phyloP scores from a whole-genome alignment of 1,140 invertebrate species.

The Sarcophaga bullata region DNA sequence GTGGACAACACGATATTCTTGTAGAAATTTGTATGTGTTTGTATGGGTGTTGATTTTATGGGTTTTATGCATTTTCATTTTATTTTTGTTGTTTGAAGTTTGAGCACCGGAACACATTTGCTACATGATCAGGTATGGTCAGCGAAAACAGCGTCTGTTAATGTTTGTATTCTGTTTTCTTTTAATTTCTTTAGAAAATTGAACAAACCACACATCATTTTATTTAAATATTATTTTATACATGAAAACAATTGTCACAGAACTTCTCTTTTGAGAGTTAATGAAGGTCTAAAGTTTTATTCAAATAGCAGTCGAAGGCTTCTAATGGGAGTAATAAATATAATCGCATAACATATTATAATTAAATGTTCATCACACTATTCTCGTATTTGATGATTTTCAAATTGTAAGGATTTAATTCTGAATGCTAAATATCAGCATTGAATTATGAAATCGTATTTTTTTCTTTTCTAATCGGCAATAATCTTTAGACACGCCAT shows the following conservation, averaged over 20 bases:
- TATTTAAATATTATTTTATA: neutral
- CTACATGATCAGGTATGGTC: neutral
- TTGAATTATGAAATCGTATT: too few species aligned
- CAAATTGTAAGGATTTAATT: too few species aligned
- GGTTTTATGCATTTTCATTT: neutral
- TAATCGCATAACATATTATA: too few species aligned
- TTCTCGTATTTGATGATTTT: too few species aligned
- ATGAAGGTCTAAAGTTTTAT: neutral
- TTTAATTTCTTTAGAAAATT: neutral
- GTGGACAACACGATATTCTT: constrained; percentile 37
- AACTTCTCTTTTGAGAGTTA: neutral
- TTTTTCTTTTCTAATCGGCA: too few species aligned
- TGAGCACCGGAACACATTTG: neutral
- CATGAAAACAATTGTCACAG: neutral
- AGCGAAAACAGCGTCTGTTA: neutral
- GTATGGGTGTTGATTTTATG: neutral
- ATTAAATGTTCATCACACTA: too few species aligned
- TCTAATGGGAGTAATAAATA: too few species aligned
- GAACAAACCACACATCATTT: neutral
- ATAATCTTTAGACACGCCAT: too few species aligned
- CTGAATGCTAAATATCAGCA: too few species aligned
- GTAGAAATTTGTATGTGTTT: neutral
- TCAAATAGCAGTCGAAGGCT: too few species aligned
- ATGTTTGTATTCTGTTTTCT: neutral
- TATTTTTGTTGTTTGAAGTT: neutral